Conservation (phyloP, 2,113 vertebrate genomes). For the Aix galericulata region DNA sequence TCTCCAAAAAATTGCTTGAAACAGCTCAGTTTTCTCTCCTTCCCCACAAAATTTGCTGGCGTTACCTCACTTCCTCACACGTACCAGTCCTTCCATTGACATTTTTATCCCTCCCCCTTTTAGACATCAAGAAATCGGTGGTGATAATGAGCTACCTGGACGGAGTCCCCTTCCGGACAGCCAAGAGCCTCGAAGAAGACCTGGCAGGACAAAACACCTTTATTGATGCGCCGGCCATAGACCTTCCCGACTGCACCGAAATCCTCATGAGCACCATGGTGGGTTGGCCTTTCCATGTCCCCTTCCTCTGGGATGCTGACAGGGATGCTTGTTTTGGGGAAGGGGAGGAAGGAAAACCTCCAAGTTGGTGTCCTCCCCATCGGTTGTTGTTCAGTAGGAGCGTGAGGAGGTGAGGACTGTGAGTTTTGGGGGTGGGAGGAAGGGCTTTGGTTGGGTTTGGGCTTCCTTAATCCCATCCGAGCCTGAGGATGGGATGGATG, state of each 20-base stretch:
- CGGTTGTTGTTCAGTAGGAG: not conserved
- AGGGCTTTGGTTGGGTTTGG: not conserved
- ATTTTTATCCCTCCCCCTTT: not conserved
- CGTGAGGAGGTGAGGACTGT: not conserved
- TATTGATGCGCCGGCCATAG: constrained; percentile 51
- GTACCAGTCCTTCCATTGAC: not conserved
- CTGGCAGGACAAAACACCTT: constrained; percentile 40
- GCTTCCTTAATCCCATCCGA: not conserved
- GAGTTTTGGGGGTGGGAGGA: not conserved
- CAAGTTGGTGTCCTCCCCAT: not conserved
- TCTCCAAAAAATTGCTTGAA: not conserved
- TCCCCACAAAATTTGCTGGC: not conserved
- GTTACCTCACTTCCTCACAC: not conserved
- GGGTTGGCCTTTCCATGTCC: not conserved
- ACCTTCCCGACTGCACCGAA: constrained; percentile 76
- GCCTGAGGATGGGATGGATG: not conserved
- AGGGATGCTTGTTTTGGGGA: not conserved
- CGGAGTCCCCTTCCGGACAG: constrained; percentile 83
- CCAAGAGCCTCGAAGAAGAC: constrained; percentile 51
- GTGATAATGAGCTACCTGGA: constrained; percentile 80
- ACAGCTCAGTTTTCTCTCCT: not conserved
- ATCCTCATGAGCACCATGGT: constrained; percentile 88
- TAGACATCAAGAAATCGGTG: not conserved
- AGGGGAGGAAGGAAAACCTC: not conserved
- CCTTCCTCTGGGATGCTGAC: not conserved